phyloP scores from a whole-genome alignment of 2,888 invertebrate species.

The Caenorhabditis parvicauda region DNA sequence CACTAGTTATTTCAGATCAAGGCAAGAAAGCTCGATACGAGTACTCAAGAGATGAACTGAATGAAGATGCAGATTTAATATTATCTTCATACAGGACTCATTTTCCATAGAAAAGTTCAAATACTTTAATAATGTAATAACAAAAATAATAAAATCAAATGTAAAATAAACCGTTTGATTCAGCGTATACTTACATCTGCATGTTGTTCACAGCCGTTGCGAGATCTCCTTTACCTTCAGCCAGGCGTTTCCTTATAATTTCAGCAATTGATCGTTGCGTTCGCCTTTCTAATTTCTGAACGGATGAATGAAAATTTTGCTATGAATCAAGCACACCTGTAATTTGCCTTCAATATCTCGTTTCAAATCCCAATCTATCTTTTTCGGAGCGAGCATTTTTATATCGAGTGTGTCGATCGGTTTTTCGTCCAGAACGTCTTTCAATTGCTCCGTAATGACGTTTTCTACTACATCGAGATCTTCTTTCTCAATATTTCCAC shows the following conservation, averaged over 20 bases:
- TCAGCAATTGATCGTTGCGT: constrained; percentile 95
- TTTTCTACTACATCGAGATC: constrained; percentile 29
- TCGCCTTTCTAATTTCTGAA: constrained; percentile 84
- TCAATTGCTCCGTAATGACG: constrained; percentile 37
- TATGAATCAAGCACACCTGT: constrained; percentile 2
- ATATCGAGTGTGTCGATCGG: constrained; percentile 38
- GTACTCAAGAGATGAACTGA: constrained; percentile 19
- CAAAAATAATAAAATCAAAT: not conserved
- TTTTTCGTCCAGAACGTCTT: constrained; percentile 33
- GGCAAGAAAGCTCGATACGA: too few relatives aligned
- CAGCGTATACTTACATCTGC: not conserved
- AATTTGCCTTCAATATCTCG: constrained; percentile 34
- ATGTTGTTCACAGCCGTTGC: constrained; percentile 26
- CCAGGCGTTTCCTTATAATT: constrained; percentile 70
- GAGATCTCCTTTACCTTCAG: constrained; percentile 40
- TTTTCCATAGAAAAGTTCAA: too few relatives aligned
- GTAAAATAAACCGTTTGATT: not conserved
- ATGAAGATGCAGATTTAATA: constrained; percentile 16
- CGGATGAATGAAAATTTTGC: constrained; percentile 15
- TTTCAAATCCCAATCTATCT: constrained; percentile 46
- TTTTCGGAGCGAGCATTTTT: constrained; percentile 36
- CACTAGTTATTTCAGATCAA: too few relatives aligned
- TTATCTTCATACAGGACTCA: constrained; percentile 6
- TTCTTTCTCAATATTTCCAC: constrained; percentile 13
- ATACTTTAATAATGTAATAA: not conserved